phyloP scores from a whole-genome alignment of 1,140 invertebrate species.

The Bursaphelenchus mucronatus region DNA sequence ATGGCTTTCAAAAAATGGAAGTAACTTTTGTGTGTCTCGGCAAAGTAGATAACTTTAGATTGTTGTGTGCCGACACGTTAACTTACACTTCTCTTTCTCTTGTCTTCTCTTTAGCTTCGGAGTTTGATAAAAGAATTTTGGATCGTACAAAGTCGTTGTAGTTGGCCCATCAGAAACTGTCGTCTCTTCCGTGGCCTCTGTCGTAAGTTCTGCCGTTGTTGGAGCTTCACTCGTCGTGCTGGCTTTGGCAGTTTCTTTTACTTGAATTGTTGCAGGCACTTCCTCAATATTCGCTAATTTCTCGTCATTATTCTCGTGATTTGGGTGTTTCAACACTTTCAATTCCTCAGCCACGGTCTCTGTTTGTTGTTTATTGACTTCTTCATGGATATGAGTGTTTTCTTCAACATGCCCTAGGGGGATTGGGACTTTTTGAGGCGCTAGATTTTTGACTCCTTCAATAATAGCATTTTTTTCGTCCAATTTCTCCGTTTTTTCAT shows the following conservation, averaged over 20 bases:
- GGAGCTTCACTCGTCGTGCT: constrained; percentile 25
- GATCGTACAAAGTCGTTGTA: constrained; percentile 31
- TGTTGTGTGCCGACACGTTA: too few species aligned
- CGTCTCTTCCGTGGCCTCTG: background rate
- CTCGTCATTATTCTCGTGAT: background rate
- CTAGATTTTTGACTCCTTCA: too few species aligned
- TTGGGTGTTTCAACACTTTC: constrained; percentile 21
- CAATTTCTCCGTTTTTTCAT: constrained; percentile 2
- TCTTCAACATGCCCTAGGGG: background rate
- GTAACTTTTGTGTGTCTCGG: too few species aligned
- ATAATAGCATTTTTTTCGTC: too few species aligned
- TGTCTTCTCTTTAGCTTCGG: constrained; percentile 11
- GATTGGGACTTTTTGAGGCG: too few species aligned
- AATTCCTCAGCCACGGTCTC: constrained; percentile 4
- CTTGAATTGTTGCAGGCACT: background rate
- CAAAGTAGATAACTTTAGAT: too few species aligned
- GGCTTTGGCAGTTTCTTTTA: background rate
- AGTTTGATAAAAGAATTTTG: constrained; percentile 40
- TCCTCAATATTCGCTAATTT: background rate
- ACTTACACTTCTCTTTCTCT: constrained; percentile 39
- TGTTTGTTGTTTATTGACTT: background rate
- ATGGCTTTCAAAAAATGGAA: too few species aligned
- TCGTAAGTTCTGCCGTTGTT: constrained; percentile 19
- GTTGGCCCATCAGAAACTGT: constrained; percentile 5
- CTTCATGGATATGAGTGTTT: background rate